Conservation (phyloP, 2,888 invertebrate genomes). For the Ariolimax columbianus region DNA sequence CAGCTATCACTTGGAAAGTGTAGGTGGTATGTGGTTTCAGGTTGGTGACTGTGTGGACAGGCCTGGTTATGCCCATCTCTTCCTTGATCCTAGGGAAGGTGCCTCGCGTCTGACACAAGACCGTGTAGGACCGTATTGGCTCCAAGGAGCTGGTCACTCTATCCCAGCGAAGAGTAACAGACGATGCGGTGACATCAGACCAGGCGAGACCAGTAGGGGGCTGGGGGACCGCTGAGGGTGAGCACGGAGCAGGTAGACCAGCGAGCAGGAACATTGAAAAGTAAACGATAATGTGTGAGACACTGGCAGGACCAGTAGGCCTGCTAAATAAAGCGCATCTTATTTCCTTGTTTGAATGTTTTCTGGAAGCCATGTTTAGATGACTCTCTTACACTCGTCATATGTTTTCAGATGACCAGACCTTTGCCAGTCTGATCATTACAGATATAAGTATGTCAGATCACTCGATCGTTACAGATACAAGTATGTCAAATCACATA, state of each 20-base stretch:
- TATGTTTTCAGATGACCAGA: background rate
- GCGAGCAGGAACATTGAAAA: constrained; percentile 42
- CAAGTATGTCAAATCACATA: background rate
- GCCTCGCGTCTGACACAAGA: constrained; percentile 90
- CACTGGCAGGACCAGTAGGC: background rate
- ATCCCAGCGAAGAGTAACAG: constrained; percentile 93
- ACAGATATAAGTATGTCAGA: too few relatives aligned
- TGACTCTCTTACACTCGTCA: background rate
- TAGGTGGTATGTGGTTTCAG: constrained; percentile 96
- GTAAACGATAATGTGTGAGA: constrained; percentile 10
- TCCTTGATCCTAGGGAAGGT: constrained; percentile 83
- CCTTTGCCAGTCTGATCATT: background rate
- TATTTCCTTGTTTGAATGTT: background rate
- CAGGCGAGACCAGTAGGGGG: constrained; percentile 93
- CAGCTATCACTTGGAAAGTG: constrained; percentile 96
- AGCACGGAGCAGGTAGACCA: constrained; percentile 57
- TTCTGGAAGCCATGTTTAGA: background rate
- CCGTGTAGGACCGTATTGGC: constrained; percentile 92
- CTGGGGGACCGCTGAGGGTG: constrained; percentile 88
- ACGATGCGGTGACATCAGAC: constrained; percentile 95
- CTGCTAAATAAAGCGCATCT: background rate
- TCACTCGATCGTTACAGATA: too few relatives aligned
- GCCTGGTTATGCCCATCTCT: constrained; percentile 91
- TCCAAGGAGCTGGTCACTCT: constrained; percentile 80
- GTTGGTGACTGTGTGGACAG: constrained; percentile 89